Percentiles rank a stretch among this genome's conserved stretches.
Conservation (phyloP, 2,797 vertebrate genomes). For the Arnoldichthys spilopterus region DNA sequence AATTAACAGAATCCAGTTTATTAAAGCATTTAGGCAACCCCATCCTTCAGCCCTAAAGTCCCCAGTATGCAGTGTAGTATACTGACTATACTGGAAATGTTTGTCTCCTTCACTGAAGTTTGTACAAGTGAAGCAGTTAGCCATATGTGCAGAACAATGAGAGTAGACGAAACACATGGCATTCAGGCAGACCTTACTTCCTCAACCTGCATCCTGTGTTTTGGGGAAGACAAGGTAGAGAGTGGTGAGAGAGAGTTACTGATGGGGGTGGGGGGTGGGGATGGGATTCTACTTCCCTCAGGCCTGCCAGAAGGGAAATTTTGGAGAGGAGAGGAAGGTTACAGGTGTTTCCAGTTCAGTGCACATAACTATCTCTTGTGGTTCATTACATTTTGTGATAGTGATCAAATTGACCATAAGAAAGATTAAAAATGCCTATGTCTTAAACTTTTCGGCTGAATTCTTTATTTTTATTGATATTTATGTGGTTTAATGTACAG, state of each 20-base stretch:
- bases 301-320: conserved; percentile 58
- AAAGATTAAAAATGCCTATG: too few species aligned
- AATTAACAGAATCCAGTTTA: too few species aligned
- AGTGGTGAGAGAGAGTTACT: conserved; percentile 37
- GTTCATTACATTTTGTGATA: background rate
- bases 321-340: conserved; percentile 45
- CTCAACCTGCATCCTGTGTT: conserved; percentile 73
- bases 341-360: conserved; percentile 45
- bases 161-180: conserved; percentile 37
- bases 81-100: conserved; percentile 1
- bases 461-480: too few species aligned
- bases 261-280: conserved; percentile 40
- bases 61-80: background rate
- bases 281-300: conserved; percentile 60
- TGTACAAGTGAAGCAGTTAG: conserved; percentile 39
- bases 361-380: background rate
- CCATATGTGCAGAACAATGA: conserved; percentile 66
- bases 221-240: conserved; percentile 58
- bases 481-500: too few species aligned
- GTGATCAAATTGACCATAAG: too few species aligned
- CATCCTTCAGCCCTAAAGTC: too few species aligned
- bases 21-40: too few species aligned
- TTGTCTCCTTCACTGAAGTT: conserved; percentile 51
- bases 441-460: too few species aligned
- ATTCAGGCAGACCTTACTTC: conserved; percentile 64